Base-by-base conservation (phyloP, 2,888 invertebrate genomes). In the Oxyteleia sp. region DNA sequence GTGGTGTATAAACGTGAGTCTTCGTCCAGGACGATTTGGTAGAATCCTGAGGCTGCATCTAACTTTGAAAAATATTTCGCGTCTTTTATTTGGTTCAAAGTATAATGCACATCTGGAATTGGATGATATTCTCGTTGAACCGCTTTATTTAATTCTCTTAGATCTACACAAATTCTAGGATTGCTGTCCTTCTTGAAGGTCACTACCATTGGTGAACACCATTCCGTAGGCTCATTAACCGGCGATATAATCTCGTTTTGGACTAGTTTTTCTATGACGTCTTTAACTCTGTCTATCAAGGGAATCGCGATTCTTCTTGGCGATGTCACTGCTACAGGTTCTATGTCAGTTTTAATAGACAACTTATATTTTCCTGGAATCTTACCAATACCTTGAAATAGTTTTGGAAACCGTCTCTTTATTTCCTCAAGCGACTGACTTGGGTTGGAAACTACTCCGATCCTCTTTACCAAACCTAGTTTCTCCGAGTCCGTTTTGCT, bases 31-130 rank as follows among this genome's bases (percentile, higher is more conserved):
- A 89, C 89, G 1, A 93, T 66, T 75, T 93, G 92, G 81, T 93
- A 92, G 78, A 90, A 93, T 0, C 90, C 92, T 45, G 90, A 85
- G 53, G 89, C 90, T 4, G 92, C 78, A 74, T 93, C 92, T 10
- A 87, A 38, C 68, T 55, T 82, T n/a, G 75, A 80, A 49, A 86
- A 88, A 11, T 63, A 61, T 47, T 59, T 78, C 13, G 86, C 83
- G 35, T 86, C 85, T 7, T 66, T 64, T 0, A 88, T 18, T 41
- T 84, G 80, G 1, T 76, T 10, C 35, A 72, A 61, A 7, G 76
- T 23, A 15, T 82, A 47, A 13, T 76, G 66, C 13, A 82, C 47
- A 1, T 43, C 41, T 18, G 72, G 72, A 1, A 78, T 8, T 3
- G 82, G 78, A 26, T 51, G 43, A 0, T 45, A 41, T 51, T 89